A percentile compares a stretch with the other conserved stretches of the same genome.
Conservation (phyloP, 1,140 invertebrate species). For the Cyclina sinensis region DNA sequence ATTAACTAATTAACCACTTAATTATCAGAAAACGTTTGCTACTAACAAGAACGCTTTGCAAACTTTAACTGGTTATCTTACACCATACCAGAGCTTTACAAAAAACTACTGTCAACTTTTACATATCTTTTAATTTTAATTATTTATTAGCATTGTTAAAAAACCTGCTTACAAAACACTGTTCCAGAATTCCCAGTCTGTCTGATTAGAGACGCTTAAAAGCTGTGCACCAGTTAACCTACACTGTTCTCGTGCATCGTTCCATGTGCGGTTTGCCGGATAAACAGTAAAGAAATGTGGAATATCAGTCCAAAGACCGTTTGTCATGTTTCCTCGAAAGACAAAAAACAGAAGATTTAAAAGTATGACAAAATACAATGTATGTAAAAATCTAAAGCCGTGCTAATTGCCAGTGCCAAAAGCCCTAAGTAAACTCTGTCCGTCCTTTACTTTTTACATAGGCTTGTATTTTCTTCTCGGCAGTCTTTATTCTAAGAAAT, state of each 20-base stretch:
- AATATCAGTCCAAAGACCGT: background rate
- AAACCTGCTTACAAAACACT: background rate
- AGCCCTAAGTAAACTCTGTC: no score
- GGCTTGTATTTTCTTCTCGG: no score
- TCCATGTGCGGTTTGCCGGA: background rate
- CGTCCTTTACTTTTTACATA: no score
- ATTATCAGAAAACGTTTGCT: no score
- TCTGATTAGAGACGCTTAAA: background rate
- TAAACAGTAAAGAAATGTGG: background rate
- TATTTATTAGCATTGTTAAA: background rate
- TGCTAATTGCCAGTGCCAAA: no score
- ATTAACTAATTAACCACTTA: no score
- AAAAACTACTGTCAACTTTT: background rate
- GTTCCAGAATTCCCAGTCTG: background rate
- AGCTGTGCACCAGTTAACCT: background rate
- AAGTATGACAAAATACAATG: no score
- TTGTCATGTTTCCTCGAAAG: no score
- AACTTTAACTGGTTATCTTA: background rate
- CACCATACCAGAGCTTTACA: background rate
- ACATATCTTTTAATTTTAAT: background rate
- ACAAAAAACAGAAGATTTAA: no score
- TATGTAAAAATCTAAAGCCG: no score
- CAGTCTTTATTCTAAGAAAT: no score
- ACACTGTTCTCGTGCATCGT: constrained; percentile 23
- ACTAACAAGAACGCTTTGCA: background rate